Percentiles rank a stretch among this genome's conserved stretches.
These are phyloP conservation scores for Pangasius larnaudii DNA, from an alignment of 2,797 vertebrate species.

Conservation along the genomic window DNA sequence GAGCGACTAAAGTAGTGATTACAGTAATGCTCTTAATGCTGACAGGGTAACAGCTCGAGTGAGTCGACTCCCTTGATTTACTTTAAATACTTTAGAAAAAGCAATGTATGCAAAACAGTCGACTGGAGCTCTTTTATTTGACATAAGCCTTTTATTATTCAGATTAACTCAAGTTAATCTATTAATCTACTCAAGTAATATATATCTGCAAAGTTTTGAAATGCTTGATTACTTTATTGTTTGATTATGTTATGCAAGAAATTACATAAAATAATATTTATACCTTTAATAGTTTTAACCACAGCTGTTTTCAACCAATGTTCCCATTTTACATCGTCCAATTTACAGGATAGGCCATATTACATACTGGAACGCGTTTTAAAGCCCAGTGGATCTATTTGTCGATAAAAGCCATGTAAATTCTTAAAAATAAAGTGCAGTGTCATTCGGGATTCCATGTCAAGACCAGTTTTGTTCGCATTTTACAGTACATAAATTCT, in stretches of 20 bases:
- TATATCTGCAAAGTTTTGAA: neutral
- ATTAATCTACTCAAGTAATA: too few species aligned
- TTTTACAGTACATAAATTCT: neutral
- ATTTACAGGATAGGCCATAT: neutral
- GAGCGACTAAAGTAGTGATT: slow-evolving; percentile 31
- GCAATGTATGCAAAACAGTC: neutral
- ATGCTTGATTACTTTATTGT: neutral
- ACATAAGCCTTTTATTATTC: neutral
- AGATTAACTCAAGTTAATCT: neutral
- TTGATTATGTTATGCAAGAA: too few species aligned
- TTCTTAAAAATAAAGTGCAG: neutral
- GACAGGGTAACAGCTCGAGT: slow-evolving; percentile 1
- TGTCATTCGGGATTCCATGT: neutral
- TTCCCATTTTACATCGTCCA: neutral
- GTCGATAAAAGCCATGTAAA: neutral
- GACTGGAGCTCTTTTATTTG: neutral
- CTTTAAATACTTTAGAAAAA: slow-evolving; percentile 16
- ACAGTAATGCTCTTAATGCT: slow-evolving; percentile 40
- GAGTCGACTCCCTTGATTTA: neutral
- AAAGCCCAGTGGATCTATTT: neutral
- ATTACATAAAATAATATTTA: too few species aligned
- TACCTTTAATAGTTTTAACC: neutral
- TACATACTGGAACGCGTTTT: neutral
- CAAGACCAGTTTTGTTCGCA: neutral
- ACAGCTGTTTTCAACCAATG: neutral